A percentile compares a stretch with the other conserved stretches of the same genome.
phyloP scores from a whole-genome alignment of 2,888 invertebrate species.

The Cantharis nigra region DNA sequence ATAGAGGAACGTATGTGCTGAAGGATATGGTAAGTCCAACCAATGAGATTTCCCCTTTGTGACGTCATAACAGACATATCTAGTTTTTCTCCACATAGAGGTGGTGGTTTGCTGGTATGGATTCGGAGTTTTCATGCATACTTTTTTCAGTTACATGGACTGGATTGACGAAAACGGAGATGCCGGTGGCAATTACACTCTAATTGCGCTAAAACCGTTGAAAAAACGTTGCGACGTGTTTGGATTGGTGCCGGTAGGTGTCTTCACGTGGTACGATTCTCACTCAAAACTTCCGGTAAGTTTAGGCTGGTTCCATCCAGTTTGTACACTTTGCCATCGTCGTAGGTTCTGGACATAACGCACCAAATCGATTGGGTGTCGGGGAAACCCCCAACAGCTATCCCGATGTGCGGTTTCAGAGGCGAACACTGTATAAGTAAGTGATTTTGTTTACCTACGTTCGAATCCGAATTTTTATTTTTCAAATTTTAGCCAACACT shows the following conservation, averaged over 20 bases:
- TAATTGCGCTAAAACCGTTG: slow-evolving; percentile 66
- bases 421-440: slow-evolving; percentile 90
- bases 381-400: slow-evolving; percentile 77
- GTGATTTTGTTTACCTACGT: slow-evolving; percentile 41
- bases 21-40: too few relatives aligned
- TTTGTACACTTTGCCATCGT: neutral
- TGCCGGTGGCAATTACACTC: slow-evolving; percentile 91
- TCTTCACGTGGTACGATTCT: slow-evolving; percentile 66
- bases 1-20: too few relatives aligned
- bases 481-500: slow-evolving; percentile 66
- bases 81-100: too few relatives aligned
- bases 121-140: too few relatives aligned
- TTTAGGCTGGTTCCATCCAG: slow-evolving; percentile 33
- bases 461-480: neutral
- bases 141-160: slow-evolving; percentile 76
- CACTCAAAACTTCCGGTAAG: slow-evolving; percentile 77
- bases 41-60: too few relatives aligned
- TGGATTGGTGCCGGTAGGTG: slow-evolving; percentile 80
- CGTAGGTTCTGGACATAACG: slow-evolving; percentile 75
- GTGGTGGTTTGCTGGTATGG: too few relatives aligned
- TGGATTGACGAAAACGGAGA: slow-evolving; percentile 92
- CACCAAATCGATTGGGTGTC: slow-evolving; percentile 79
- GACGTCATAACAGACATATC: too few relatives aligned
- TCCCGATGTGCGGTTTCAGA: slow-evolving; percentile 87
- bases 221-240: slow-evolving; percentile 51